Evolutionary conservation across 2,113 vertebrate genomes (phyloP).

Genomic region (Pheucticus melanocephalus): DNA sequence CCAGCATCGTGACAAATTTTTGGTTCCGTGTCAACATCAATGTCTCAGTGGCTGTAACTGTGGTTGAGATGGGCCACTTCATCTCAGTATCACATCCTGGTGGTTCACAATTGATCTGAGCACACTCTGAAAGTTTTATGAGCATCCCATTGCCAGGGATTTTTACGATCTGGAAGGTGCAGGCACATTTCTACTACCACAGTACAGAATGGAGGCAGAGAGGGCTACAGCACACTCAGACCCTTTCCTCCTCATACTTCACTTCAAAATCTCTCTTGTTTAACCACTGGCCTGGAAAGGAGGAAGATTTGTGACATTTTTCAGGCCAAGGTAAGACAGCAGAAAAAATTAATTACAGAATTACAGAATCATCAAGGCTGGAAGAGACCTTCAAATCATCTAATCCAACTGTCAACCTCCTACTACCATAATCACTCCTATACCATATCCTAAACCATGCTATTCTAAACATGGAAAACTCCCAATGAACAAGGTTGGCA

Average conservation of each 20-base stretch:
- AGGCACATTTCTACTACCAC: background rate
- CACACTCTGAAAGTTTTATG: background rate
- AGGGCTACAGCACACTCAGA: background rate
- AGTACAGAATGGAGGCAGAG: background rate
- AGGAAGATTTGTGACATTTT: background rate
- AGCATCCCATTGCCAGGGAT: background rate
- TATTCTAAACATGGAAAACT: background rate
- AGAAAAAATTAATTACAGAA: background rate
- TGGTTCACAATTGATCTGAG: background rate
- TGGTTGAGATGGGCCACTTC: background rate
- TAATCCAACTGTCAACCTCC: background rate
- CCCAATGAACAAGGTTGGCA: background rate
- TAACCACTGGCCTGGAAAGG: background rate
- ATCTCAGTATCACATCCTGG: background rate
- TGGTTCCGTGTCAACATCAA: background rate
- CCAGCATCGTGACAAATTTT: background rate
- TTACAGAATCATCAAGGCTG: background rate
- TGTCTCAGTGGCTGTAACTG: background rate
- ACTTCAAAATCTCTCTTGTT: background rate
- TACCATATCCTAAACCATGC: background rate
- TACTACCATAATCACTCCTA: background rate
- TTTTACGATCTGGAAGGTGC: background rate
- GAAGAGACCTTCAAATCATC: background rate
- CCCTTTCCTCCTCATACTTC: background rate
- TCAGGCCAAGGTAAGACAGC: background rate